Conservation (phyloP, 2,113 vertebrate genomes). For the Guaruba guarouba region DNA sequence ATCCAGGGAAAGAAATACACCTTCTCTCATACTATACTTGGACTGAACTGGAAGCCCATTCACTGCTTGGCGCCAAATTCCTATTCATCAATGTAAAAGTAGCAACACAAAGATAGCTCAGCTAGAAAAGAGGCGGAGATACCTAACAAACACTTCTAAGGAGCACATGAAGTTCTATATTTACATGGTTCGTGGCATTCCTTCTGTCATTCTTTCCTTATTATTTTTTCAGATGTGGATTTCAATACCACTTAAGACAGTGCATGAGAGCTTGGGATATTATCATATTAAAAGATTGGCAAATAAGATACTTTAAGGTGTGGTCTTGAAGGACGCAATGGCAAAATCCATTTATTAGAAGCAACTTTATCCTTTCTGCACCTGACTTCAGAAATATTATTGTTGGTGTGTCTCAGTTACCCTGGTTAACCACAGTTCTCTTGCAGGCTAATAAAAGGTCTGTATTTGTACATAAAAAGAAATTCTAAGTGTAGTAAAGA, state of each 20-base stretch:
- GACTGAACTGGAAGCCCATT: neutral
- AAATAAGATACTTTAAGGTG: neutral
- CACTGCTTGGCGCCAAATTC: neutral
- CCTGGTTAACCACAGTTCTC: neutral
- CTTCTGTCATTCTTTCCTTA: neutral
- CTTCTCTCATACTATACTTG: neutral
- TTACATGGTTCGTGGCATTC: neutral
- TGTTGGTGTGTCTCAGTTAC: neutral
- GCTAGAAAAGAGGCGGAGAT: neutral
- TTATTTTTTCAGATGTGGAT: neutral
- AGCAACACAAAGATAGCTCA: neutral
- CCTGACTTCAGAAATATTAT: neutral
- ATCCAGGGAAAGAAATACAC: neutral
- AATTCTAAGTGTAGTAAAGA: neutral
- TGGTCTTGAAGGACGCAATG: neutral
- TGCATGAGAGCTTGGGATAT: neutral
- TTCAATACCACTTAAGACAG: neutral
- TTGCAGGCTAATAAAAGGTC: neutral
- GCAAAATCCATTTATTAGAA: neutral
- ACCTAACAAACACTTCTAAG: neutral
- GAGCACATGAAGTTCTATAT: neutral
- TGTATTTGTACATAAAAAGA: neutral
- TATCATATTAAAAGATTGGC: neutral
- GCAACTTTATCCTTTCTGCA: neutral
- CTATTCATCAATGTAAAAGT: neutral